A percentile compares a stretch with the other conserved stretches of the same genome.
phyloP scores from a whole-genome alignment of 2,797 vertebrate species.

The Valencia hispanica region DNA sequence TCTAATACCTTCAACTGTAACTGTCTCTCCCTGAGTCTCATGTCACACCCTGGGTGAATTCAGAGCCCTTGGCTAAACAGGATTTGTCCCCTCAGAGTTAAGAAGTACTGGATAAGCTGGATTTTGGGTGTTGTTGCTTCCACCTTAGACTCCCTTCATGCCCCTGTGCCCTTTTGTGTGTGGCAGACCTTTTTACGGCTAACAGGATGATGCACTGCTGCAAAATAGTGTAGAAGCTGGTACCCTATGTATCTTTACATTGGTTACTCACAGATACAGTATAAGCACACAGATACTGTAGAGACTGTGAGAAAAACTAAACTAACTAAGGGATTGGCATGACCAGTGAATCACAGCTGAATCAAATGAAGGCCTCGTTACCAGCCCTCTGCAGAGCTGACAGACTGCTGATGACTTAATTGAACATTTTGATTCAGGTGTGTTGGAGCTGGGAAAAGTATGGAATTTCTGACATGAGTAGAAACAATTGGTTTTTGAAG shows the following conservation, averaged over 20 bases:
- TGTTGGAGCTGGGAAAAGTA: too few species aligned
- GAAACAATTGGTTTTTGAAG: neutral
- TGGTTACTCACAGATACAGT: slow-evolving; percentile 38
- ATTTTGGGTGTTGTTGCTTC: slow-evolving; percentile 54
- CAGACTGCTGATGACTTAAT: too few species aligned
- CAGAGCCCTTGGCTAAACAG: slow-evolving; percentile 53
- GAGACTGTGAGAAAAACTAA: slow-evolving; percentile 68
- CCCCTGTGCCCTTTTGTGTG: slow-evolving; percentile 39
- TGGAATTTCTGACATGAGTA: neutral
- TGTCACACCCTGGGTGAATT: slow-evolving; percentile 41
- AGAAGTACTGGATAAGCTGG: slow-evolving; percentile 57
- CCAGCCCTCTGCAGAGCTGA: too few species aligned
- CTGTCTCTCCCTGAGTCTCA: slow-evolving; percentile 33
- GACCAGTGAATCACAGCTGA: too few species aligned
- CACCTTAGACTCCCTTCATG: slow-evolving; percentile 32
- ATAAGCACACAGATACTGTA: neutral
- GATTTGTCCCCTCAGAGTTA: slow-evolving; percentile 55
- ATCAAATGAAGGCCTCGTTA: too few species aligned
- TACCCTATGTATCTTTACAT: slow-evolving; percentile 53
- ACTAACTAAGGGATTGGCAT: slow-evolving; percentile 58
- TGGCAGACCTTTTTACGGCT: slow-evolving; percentile 56
- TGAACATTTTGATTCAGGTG: too few species aligned
- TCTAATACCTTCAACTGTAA: slow-evolving; percentile 34
- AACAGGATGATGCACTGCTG: slow-evolving; percentile 77
- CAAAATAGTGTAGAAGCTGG: slow-evolving; percentile 61